Conservation (phyloP, 2,113 vertebrate species). For the Cyrtonyx montezumae region DNA sequence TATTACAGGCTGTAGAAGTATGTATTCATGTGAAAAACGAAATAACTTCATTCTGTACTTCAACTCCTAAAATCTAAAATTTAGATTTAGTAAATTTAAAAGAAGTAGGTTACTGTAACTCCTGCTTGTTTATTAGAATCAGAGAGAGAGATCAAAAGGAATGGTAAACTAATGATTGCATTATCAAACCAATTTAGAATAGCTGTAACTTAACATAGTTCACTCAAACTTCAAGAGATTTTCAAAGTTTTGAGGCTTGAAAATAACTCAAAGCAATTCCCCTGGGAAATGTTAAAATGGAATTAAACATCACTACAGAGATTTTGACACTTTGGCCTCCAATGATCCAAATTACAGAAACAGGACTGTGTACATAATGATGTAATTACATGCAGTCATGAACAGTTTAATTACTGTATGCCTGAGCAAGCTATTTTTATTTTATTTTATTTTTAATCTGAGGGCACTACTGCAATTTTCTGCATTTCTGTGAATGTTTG, state of each 20-base stretch:
- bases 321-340: constrained; percentile 78
- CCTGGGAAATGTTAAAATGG: constrained; percentile 62
- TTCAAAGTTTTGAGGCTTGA: background rate
- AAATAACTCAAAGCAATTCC: constrained; percentile 51
- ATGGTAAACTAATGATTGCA: background rate
- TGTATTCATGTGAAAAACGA: background rate
- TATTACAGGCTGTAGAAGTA: background rate
- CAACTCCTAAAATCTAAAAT: background rate
- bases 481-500: constrained; percentile 28
- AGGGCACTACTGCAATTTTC: constrained; percentile 34
- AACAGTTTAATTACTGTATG: constrained; percentile 82
- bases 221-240: constrained; percentile 7
- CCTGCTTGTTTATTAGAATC: background rate
- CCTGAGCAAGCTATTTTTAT: constrained; percentile 9
- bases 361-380: constrained; percentile 74
- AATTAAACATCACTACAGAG: constrained; percentile 76
- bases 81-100: background rate
- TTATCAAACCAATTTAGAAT: background rate
- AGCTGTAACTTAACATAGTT: background rate
- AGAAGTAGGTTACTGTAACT: background rate
- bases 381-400: constrained; percentile 82
- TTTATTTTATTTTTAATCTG: background rate
- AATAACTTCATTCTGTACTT: background rate
- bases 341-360: constrained; percentile 78
- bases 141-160: background rate